A percentile compares a stretch with the other conserved stretches of the same genome.
phyloP scores from a whole-genome alignment of 2,113 vertebrate genomes.

The Madoqua kirkii region DNA sequence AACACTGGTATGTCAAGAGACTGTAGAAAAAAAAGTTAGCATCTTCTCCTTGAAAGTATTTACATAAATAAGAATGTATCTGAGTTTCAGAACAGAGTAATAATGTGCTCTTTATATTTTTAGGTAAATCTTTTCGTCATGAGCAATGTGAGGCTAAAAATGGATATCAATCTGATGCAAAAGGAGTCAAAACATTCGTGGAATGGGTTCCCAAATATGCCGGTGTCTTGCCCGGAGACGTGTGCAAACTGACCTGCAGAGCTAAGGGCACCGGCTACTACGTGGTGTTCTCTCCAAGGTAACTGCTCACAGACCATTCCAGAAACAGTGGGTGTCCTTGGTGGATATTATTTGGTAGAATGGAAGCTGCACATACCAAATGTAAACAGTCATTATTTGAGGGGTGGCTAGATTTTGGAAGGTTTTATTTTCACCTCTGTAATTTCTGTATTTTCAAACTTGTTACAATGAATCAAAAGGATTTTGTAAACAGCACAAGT shows the following conservation, averaged over 20 bases:
- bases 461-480: not conserved
- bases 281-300: slow-evolving; percentile 97
- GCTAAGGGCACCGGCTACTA: slow-evolving; percentile 99
- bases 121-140: slow-evolving; percentile 93
- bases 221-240: slow-evolving; percentile 91
- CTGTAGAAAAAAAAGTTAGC: not conserved
- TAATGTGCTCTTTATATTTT: slow-evolving; percentile 42
- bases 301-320: slow-evolving; percentile 20
- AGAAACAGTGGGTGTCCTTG: accelerated
- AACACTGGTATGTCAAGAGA: not conserved
- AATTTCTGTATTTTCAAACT: slow-evolving; percentile 9
- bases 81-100: not conserved
- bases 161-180: slow-evolving; percentile 96
- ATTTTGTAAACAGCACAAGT: not conserved
- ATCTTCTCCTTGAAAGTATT: not conserved
- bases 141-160: slow-evolving; percentile 97
- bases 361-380: not conserved
- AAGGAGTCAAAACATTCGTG: slow-evolving; percentile 95
- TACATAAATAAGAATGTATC: not conserved
- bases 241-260: slow-evolving; percentile 96
- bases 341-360: not conserved
- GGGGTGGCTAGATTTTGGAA: not conserved
- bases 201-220: slow-evolving; percentile 98
- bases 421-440: slow-evolving; percentile 8
- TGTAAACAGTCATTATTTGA: not conserved